phyloP scores from a whole-genome alignment of 2,113 vertebrate species.

The Rhinolophus ferrumequinum region DNA sequence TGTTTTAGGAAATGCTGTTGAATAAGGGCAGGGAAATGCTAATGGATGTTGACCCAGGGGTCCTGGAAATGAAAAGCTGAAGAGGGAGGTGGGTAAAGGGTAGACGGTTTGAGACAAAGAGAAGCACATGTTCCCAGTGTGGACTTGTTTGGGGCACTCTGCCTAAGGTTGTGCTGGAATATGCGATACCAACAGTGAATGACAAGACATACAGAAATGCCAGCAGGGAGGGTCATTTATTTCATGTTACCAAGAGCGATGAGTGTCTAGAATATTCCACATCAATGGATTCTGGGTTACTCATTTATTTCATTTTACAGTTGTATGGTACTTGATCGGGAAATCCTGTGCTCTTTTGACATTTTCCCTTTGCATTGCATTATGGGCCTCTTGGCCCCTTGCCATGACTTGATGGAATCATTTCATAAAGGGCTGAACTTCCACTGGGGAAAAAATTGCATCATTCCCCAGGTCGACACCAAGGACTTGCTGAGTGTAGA shows the following conservation, averaged over 20 bases:
- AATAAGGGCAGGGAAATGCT: neutral
- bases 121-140: rapidly evolving
- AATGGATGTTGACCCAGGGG: neutral
- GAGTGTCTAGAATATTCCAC: neutral
- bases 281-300: neutral
- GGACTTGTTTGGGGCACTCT: neutral
- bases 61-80: neutral
- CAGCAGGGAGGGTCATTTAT: neutral
- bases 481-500: neutral
- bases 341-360: conserved; percentile 33
- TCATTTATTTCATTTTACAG: neutral
- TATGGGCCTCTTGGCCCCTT: neutral
- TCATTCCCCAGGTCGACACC: neutral
- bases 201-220: neutral
- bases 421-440: neutral
- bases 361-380: conserved; percentile 51
- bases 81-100: neutral
- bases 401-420: neutral
- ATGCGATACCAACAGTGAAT: neutral
- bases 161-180: neutral
- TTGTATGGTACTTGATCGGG: neutral
- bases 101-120: neutral
- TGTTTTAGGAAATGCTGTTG: neutral
- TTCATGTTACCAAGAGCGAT: neutral
- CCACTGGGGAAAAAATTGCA: neutral